Evolutionary conservation across 2,797 vertebrate species (phyloP).

Genomic region (Chromobotia macracanthus): DNA sequence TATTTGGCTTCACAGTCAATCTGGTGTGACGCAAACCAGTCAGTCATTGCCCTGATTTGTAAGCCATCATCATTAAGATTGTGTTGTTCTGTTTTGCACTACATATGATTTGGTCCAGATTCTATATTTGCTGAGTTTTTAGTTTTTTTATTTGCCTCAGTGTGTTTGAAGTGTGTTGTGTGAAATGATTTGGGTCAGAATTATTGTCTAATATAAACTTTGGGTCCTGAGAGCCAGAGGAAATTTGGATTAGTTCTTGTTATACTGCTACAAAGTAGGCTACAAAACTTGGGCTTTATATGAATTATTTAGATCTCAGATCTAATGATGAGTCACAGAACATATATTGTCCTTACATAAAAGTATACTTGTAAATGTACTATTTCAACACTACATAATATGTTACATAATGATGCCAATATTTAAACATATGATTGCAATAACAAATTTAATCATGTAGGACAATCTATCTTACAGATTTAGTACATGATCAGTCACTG

Average conservation of each 20-base stretch:
- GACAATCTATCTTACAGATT: not conserved
- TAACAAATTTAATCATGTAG: not conserved
- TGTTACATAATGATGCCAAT: not conserved
- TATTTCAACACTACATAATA: too few species aligned
- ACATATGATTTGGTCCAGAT: not conserved
- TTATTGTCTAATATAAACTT: too few species aligned
- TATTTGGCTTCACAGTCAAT: slow-evolving; percentile 40
- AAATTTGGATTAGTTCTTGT: too few species aligned
- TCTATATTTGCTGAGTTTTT: not conserved
- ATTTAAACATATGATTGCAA: not conserved
- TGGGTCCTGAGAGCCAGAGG: too few species aligned
- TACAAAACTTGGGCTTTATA: too few species aligned
- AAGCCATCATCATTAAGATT: not conserved
- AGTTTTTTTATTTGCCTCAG: too few species aligned
- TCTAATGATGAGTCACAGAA: too few species aligned
- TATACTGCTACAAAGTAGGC: too few species aligned
- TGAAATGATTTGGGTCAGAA: not conserved
- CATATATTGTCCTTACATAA: too few species aligned
- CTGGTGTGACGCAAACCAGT: slow-evolving; percentile 40
- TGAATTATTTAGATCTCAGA: too few species aligned
- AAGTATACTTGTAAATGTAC: too few species aligned
- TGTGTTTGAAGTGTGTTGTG: not conserved
- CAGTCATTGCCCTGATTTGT: slow-evolving; percentile 12
- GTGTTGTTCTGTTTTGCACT: not conserved
- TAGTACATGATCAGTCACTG: not conserved